phyloP scores from a whole-genome alignment of 37 sponge, comb jelly and placozoan species.

The Spongilla lacustris region DNA sequence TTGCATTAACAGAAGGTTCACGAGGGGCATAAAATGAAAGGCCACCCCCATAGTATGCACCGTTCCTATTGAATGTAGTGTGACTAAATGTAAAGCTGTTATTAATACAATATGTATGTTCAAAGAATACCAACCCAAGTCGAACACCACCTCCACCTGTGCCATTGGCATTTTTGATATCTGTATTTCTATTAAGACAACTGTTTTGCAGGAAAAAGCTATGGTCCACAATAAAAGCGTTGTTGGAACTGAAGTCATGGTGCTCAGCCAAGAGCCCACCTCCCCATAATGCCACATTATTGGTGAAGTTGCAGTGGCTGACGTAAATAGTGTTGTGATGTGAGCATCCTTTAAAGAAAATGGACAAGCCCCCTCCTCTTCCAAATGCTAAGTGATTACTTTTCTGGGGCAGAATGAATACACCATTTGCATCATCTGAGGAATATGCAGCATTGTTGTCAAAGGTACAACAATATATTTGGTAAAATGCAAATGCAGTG shows the following conservation, averaged over 20 bases:
- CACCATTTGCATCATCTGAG: neutral
- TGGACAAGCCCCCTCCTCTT: conserved; percentile 71
- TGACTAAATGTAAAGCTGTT: conserved; percentile 32
- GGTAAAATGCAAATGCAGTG: conserved; percentile 6
- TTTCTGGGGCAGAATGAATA: conserved; percentile 33
- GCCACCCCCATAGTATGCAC: conserved; percentile 73
- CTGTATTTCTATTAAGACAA: neutral
- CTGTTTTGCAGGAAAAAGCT: conserved; percentile 16
- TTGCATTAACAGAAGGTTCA: neutral
- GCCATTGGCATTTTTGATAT: conserved; percentile 1
- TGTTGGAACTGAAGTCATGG: conserved; percentile 37
- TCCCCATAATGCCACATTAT: conserved; percentile 70
- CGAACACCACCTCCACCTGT: conserved; percentile 68
- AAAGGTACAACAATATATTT: neutral
- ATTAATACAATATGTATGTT: neutral
- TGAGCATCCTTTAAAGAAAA: conserved; percentile 68
- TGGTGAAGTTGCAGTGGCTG: conserved; percentile 33
- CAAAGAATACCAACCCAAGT: conserved; percentile 59
- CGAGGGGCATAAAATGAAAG: conserved; percentile 43
- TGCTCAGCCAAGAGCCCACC: conserved; percentile 68
- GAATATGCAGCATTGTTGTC: conserved; percentile 24
- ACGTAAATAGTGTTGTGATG: conserved; percentile 38
- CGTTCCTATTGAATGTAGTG: conserved; percentile 19
- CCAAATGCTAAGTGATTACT: conserved; percentile 62
- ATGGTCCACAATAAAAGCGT: conserved; percentile 14